Conservation (phyloP, 2,888 invertebrate genomes). For the Baccha elongata region DNA sequence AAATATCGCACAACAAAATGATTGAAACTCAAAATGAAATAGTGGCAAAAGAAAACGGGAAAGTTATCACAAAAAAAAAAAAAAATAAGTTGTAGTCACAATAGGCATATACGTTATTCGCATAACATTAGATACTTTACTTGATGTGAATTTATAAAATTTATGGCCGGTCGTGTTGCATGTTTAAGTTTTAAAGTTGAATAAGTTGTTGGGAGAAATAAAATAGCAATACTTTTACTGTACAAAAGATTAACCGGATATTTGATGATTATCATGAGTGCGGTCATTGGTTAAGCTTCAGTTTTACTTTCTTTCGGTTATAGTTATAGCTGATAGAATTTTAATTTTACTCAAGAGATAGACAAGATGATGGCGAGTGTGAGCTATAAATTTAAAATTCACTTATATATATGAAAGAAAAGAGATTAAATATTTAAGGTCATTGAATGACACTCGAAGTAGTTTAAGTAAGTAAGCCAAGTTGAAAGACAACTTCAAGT, state of each 20-base stretch:
- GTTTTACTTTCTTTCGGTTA: conserved; percentile 60
- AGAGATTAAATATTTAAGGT: conserved; percentile 13
- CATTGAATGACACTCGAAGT: background rate
- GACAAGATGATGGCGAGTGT: conserved; percentile 17
- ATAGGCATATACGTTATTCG: conserved; percentile 29
- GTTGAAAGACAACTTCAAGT: conserved; percentile 42
- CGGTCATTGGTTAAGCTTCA: conserved; percentile 17
- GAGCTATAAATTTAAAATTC: conserved; percentile 21
- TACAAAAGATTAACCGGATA: conserved; percentile 43
- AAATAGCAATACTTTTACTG: conserved; percentile 8
- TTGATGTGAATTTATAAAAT: conserved; percentile 60
- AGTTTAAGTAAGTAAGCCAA: conserved; percentile 21
- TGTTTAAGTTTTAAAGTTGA: conserved; percentile 30
- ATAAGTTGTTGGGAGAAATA: conserved; percentile 4
- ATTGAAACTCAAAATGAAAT: conserved; percentile 27
- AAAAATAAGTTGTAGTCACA: conserved; percentile 30
- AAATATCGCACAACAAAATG: conserved; percentile 25
- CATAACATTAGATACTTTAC: conserved; percentile 31
- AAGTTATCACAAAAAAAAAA: conserved; percentile 36
- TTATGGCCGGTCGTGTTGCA: conserved; percentile 22
- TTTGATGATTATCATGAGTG: conserved; percentile 4
- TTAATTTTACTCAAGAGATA: conserved; percentile 25
- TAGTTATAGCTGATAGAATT: conserved; percentile 35
- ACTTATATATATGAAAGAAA: background rate
- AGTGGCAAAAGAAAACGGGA: conserved; percentile 49